Evolutionary conservation across 2,888 invertebrate genomes (phyloP).

Genomic region (Dicranocentrus wangi): DNA sequence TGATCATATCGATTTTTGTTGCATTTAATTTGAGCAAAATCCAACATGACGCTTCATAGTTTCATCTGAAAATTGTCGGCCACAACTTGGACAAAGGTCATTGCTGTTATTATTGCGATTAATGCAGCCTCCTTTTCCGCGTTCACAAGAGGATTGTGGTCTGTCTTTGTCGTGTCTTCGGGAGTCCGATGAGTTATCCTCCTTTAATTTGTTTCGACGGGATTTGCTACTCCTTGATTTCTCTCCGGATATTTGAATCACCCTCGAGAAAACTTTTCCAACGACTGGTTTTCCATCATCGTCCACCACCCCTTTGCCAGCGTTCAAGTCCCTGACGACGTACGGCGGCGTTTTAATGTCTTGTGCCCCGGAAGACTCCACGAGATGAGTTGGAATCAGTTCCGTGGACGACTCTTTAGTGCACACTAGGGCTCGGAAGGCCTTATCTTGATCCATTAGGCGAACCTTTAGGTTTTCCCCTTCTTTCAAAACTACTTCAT

Average conservation of each 20-base stretch:
- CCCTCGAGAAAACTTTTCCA: slow-evolving; percentile 54
- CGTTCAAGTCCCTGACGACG: slow-evolving; percentile 35
- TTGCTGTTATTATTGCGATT: slow-evolving; percentile 5
- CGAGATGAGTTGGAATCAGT: slow-evolving; percentile 23
- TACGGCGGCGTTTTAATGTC: not conserved
- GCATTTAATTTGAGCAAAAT: slow-evolving; percentile 35
- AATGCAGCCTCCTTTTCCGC: slow-evolving; percentile 4
- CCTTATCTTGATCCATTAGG: slow-evolving; percentile 15
- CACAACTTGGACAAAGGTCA: slow-evolving; percentile 29
- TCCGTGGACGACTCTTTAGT: slow-evolving; percentile 62
- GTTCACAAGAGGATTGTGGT: slow-evolving; percentile 41
- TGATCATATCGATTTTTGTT: too few species aligned
- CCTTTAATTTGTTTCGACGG: slow-evolving; percentile 17
- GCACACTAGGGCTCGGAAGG: slow-evolving; percentile 31
- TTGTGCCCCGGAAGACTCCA: not conserved
- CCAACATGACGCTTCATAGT: slow-evolving; percentile 21
- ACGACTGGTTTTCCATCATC: slow-evolving; percentile 57
- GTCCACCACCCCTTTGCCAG: slow-evolving; percentile 41
- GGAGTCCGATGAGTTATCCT: slow-evolving; percentile 29
- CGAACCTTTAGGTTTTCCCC: not conserved
- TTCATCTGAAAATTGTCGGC: slow-evolving; percentile 52
- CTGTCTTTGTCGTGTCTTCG: slow-evolving; percentile 17
- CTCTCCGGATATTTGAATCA: slow-evolving; percentile 27
- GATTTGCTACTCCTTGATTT: slow-evolving; percentile 37
- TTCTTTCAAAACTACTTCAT: not conserved